A percentile compares a stretch with the other conserved stretches of the same genome.
These are phyloP conservation scores for Nymphalis polychloros DNA, from an alignment of 2,888 invertebrate genomes.

Conservation along the genomic window DNA sequence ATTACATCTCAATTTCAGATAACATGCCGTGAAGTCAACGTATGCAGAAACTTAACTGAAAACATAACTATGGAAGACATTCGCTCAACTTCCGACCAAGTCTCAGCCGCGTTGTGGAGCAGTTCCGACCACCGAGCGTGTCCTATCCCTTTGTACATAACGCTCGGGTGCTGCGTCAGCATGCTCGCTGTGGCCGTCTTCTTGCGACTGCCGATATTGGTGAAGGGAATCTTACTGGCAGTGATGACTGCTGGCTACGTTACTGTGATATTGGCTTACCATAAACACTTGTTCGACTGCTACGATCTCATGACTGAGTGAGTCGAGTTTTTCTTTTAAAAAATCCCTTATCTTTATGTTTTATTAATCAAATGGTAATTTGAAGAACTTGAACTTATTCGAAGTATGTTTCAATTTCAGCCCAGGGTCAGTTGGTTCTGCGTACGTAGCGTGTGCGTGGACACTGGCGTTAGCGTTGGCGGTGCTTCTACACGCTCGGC, in stretches of 20 bases:
- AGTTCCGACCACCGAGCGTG: constrained; percentile 88
- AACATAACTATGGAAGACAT: constrained; percentile 80
- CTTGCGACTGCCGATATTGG: constrained; percentile 89
- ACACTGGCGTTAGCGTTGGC: constrained; percentile 91
- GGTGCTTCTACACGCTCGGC: constrained; percentile 89
- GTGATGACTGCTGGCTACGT: constrained; percentile 91
- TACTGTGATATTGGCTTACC: constrained; percentile 90
- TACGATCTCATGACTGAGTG: constrained; percentile 90
- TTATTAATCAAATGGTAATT: no score
- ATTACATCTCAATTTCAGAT: constrained; percentile 53
- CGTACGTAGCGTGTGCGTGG: constrained; percentile 89
- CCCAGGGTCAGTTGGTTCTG: constrained; percentile 84
- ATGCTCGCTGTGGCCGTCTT: constrained; percentile 93
- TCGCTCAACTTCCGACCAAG: constrained; percentile 58
- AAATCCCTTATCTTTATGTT: no score
- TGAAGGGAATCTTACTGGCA: constrained; percentile 89
- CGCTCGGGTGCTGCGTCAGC: constrained; percentile 91
- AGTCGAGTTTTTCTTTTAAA: constrained; percentile 49
- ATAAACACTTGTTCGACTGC: constrained; percentile 89
- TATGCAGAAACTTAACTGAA: constrained; percentile 69
- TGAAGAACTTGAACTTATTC: not conserved
- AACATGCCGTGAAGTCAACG: constrained; percentile 69
- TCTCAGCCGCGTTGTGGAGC: constrained; percentile 66
- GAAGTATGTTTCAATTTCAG: constrained; percentile 43
- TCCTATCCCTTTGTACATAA: constrained; percentile 93